Evolutionary conservation across 2,113 vertebrate species (phyloP).

Genomic region (Siphamia tubifer): DNA sequence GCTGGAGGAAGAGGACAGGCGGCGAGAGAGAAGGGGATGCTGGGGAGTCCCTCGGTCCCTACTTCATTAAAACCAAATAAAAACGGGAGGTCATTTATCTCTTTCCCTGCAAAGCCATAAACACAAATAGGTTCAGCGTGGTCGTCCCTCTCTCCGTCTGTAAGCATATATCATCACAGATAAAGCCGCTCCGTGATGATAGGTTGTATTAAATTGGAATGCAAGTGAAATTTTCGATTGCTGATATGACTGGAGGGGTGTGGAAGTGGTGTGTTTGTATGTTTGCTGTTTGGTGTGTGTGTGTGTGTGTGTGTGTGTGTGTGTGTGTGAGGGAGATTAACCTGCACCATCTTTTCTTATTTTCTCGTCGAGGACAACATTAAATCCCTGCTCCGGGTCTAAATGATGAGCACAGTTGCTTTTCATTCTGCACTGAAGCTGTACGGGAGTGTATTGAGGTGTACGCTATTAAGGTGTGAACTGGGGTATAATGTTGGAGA

Average conservation of each 20-base stretch:
- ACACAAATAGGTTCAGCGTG: conserved; percentile 74
- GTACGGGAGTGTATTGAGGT: neutral
- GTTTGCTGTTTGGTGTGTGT: conserved; percentile 25
- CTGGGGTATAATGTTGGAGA: neutral
- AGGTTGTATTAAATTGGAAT: conserved; percentile 71
- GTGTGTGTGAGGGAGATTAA: conserved; percentile 17
- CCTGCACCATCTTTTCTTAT: conserved; percentile 40
- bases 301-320: neutral
- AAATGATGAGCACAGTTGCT: conserved; percentile 42
- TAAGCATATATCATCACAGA: conserved; percentile 70
- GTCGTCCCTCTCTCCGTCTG: conserved; percentile 22
- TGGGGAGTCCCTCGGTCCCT: conserved; percentile 76
- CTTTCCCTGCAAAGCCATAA: conserved; percentile 77
- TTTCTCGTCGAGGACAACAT: conserved; percentile 36
- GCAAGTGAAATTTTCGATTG: conserved; percentile 73
- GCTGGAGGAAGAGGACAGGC: conserved; percentile 41
- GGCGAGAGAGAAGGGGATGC: conserved; percentile 52
- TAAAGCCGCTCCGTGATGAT: conserved; percentile 67
- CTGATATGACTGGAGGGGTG: conserved; percentile 63
- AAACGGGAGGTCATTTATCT: conserved; percentile 81
- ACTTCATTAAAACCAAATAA: conserved; percentile 85
- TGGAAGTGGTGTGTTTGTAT: conserved; percentile 7
- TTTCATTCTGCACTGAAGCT: conserved; percentile 31
- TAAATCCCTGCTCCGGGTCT: conserved; percentile 45
- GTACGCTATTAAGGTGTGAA: neutral